Base-by-base conservation (phyloP, 1,140 invertebrate genomes). In the Drosophila lini region DNA sequence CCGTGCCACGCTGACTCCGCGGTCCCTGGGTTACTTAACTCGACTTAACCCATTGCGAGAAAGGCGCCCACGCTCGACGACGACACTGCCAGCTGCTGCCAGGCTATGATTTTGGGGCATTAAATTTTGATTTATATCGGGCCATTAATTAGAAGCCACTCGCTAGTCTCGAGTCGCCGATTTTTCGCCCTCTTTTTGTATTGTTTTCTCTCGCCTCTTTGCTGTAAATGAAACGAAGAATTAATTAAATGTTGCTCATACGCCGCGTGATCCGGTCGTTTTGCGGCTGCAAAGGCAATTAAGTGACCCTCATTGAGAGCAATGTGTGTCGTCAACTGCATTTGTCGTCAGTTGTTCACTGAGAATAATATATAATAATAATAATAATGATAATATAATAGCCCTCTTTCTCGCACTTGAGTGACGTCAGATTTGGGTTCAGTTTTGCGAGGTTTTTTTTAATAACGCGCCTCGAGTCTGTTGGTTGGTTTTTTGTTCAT, bases 101-200 rank as follows among this genome's bases (percentile, higher is more conserved):
- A 22, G 56, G 62, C 62, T 40, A 84, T 85, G 81, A 84, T 84
- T 84, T 84, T 75, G 61, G 61, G 77, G 78, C 65, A 84, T 84
- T 84, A 84, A 74, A 74, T 55, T 84, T 85, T 85, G 81, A 84
- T 84, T 84, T 85, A 84, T 84, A 68, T 67, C 48, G 41, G 28
- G 70, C 53, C 78, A 84, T 84, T 84, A 85, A 85, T 84, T 84
- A 85, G 47, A 47, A 45, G 58, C 67, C 64, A 68, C 42, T 65
- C 19, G 40, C 25, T 47, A 47, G 55, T 59, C 53, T 52, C 41
- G 65, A 67, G 38, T 73, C 28, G 38, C 67, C 62, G 45, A 38
- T 48, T 61, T 45, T 45, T 50, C 41, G 45, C 19, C 15, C 25
- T 36, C 41, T 44, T 38, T 34, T 0, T 38, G 32, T n/a, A 22